Conservation (phyloP, 1,140 invertebrate genomes). For the Metopolophium dirhodum region DNA sequence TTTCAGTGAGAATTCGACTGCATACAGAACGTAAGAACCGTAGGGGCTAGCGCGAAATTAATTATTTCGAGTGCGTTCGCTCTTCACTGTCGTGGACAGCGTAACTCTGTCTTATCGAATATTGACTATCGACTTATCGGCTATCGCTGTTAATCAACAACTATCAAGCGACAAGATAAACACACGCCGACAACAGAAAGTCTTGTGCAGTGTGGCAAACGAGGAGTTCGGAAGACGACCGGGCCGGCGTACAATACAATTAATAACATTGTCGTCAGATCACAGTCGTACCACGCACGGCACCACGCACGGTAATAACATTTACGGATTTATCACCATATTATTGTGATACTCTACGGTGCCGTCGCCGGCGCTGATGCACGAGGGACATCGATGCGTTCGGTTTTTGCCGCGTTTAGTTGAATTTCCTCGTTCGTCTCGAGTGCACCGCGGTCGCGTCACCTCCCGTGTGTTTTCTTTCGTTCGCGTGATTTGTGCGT, state of each 20-base stretch:
- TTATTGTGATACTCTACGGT: neutral
- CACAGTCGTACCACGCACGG: neutral
- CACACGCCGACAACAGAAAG: constrained; percentile 40
- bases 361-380: neutral
- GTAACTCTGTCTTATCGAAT: constrained; percentile 7
- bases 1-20: neutral
- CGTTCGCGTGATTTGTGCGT: neutral
- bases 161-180: constrained; percentile 22
- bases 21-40: neutral
- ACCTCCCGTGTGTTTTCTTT: neutral
- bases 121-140: constrained; percentile 54
- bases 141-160: constrained; percentile 41
- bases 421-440: neutral
- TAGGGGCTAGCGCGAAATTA: neutral
- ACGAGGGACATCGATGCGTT: neutral
- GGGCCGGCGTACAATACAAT: neutral
- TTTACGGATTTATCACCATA: too few species aligned
- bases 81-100: neutral
- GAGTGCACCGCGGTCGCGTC: accelerated
- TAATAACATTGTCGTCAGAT: neutral
- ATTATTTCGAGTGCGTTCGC: neutral
- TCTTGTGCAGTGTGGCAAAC: neutral
- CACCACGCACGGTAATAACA: neutral
- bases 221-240: neutral
- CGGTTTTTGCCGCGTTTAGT: constrained; percentile 43